phyloP scores from a whole-genome alignment of 2,797 vertebrate species.

The Sylvia borin region DNA sequence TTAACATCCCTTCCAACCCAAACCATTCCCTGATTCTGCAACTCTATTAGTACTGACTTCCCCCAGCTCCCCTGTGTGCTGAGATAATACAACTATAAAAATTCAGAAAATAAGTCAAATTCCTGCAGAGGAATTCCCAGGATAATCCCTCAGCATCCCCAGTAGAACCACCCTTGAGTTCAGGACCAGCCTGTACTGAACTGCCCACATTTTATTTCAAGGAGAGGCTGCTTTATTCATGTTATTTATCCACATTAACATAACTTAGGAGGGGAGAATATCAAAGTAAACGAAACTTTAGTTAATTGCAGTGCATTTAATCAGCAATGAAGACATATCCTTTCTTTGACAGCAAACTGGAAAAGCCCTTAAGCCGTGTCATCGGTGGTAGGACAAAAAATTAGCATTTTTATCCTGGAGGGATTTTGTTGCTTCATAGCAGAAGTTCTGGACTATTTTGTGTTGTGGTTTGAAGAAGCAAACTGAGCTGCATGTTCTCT shows the following conservation, averaged over 20 bases:
- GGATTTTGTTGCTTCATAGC: not conserved
- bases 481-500: not conserved
- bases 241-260: not conserved
- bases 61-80: not conserved
- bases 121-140: not conserved
- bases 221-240: not conserved
- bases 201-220: not conserved
- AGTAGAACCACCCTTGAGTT: not conserved
- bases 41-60: not conserved
- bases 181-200: not conserved
- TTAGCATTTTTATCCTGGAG: not conserved
- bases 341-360: not conserved
- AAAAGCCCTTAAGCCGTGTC: not conserved
- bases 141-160: not conserved
- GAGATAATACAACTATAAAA: not conserved
- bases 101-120: not conserved
- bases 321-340: not conserved
- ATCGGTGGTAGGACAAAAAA: not conserved
- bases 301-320: not conserved
- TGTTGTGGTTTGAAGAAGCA: not conserved
- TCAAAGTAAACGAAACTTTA: not conserved
- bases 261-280: not conserved
- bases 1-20: not conserved
- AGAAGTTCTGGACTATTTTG: conserved; percentile 7
- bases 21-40: not conserved